Percentiles rank a stretch among this genome's conserved stretches.
Conservation (phyloP, 2,888 invertebrate genomes). For the Hypena proboscidalis region DNA sequence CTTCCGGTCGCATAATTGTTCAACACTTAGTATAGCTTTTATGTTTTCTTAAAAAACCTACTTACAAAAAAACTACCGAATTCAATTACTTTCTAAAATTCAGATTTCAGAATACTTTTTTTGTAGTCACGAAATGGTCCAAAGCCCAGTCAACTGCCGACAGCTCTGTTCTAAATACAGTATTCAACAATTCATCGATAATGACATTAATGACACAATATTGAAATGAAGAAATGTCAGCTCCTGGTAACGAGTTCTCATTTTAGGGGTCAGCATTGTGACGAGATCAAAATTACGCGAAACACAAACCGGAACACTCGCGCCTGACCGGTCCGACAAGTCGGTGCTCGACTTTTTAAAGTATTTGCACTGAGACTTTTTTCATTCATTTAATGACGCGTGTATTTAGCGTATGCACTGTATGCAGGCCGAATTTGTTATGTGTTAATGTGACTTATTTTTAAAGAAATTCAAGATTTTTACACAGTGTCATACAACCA, state of each 20-base stretch:
- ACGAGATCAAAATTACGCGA: conserved; percentile 51
- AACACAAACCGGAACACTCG: conserved; percentile 53
- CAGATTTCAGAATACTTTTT: no score
- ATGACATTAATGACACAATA: conserved; percentile 30
- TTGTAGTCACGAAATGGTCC: no score
- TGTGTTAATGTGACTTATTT: conserved; percentile 15
- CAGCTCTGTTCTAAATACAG: background rate
- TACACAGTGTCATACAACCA: no score
- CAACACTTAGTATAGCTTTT: no score
- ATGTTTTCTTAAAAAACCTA: no score
- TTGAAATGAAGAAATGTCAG: conserved; percentile 45
- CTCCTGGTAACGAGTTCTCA: conserved; percentile 39
- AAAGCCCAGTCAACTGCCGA: no score
- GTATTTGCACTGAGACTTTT: conserved; percentile 41
- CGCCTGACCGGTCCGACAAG: conserved; percentile 41
- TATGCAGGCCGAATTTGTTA: conserved; percentile 13
- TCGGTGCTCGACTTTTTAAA: conserved; percentile 45
- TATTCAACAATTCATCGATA: conserved; percentile 4
- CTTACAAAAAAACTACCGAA: no score
- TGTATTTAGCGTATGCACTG: conserved; percentile 34
- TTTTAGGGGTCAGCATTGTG: conserved; percentile 53
- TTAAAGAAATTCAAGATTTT: background rate
- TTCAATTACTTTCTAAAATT: no score
- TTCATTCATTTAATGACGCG: conserved; percentile 49
- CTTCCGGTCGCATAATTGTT: no score